Percentiles rank a stretch among this genome's conserved stretches.
These are phyloP conservation scores for Pseudococcus viburni DNA, from an alignment of 2,888 invertebrate species.

Conservation along the genomic window DNA sequence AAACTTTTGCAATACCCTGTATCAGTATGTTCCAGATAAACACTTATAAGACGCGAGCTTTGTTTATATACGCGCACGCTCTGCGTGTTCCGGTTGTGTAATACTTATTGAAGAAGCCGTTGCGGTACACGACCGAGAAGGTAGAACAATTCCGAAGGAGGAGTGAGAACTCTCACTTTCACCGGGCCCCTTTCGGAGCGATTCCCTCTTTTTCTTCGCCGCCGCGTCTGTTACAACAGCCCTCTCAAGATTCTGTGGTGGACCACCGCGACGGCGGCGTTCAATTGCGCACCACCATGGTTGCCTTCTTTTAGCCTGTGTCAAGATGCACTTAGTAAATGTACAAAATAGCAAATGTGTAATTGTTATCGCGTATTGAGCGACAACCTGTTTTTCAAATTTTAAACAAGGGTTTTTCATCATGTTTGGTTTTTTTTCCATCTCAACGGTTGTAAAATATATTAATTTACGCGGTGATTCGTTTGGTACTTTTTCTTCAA, in stretches of 20 bases:
- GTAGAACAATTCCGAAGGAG: slow-evolving; percentile 58
- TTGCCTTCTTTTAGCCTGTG: slow-evolving; percentile 58
- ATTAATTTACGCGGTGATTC: neutral
- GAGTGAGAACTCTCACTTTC: slow-evolving; percentile 65
- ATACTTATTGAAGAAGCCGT: slow-evolving; percentile 58
- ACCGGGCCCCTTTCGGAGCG: slow-evolving; percentile 39
- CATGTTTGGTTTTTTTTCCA: neutral
- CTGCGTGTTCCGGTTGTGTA: slow-evolving; percentile 58
- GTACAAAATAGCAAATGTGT: slow-evolving; percentile 49
- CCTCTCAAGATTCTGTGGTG: slow-evolving; percentile 59
- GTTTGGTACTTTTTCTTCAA: neutral
- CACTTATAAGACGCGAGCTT: slow-evolving; percentile 45
- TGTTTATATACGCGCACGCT: neutral
- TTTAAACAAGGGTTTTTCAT: neutral
- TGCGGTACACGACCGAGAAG: slow-evolving; percentile 33
- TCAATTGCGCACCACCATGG: slow-evolving; percentile 62
- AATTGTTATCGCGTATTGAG: slow-evolving; percentile 31
- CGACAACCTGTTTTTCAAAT: slow-evolving; percentile 54
- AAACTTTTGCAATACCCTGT: slow-evolving; percentile 40
- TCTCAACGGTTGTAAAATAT: neutral
- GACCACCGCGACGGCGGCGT: slow-evolving; percentile 54
- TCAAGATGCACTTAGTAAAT: slow-evolving; percentile 64
- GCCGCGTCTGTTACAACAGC: slow-evolving; percentile 56
- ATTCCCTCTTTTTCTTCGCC: slow-evolving; percentile 62
- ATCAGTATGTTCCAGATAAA: neutral